phyloP scores from a whole-genome alignment of 2,797 vertebrate species.

The Gambusia yucatana region DNA sequence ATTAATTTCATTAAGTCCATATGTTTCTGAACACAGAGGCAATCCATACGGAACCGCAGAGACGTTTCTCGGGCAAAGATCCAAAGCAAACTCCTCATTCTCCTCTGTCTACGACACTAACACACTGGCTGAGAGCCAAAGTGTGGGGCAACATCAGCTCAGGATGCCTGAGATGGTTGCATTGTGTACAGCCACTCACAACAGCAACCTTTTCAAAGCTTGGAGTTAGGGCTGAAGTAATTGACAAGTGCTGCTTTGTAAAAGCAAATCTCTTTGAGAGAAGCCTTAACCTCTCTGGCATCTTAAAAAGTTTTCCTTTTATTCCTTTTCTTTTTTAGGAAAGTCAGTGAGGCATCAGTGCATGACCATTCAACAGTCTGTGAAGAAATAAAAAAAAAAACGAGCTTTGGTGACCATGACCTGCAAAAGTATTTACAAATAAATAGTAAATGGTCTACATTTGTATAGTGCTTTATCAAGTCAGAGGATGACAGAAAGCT shows the following conservation, averaged over 20 bases:
- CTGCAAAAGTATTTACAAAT: constrained; percentile 33
- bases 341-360: constrained; percentile 37
- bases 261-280: constrained; percentile 61
- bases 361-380: constrained; percentile 41
- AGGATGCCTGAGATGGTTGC: constrained; percentile 40
- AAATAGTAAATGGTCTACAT: constrained; percentile 4
- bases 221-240: constrained; percentile 57
- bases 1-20: constrained; percentile 77
- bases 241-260: constrained; percentile 71
- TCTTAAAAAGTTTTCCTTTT: constrained; percentile 34
- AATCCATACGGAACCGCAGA: constrained; percentile 65
- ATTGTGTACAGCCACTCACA: constrained; percentile 67
- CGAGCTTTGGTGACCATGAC: constrained; percentile 10
- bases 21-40: constrained; percentile 66
- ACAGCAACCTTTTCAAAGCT: constrained; percentile 53
- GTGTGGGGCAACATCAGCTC: constrained; percentile 52
- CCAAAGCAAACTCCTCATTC: constrained; percentile 72
- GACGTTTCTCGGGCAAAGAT: constrained; percentile 64
- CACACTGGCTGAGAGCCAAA: constrained; percentile 66
- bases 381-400: constrained; percentile 3
- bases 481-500: background rate
- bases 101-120: constrained; percentile 64
- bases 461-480: background rate
- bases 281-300: constrained; percentile 35
- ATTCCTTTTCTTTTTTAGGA: background rate